A percentile compares a stretch with the other conserved stretches of the same genome.
phyloP scores from a whole-genome alignment of 2,113 vertebrate genomes.

The Desmodus rotundus region DNA sequence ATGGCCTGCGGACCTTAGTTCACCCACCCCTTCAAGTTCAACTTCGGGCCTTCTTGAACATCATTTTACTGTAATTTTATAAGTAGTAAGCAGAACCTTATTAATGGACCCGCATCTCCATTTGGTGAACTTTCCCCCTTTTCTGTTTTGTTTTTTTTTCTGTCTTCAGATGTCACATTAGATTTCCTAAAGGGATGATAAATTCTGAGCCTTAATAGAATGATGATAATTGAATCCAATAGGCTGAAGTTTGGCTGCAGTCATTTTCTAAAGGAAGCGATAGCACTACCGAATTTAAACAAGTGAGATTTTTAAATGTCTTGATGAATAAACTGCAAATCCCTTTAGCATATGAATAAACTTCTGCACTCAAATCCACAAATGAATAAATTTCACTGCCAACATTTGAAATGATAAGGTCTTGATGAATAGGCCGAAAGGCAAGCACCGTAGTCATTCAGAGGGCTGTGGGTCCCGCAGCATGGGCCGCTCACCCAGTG shows the following conservation, averaged over 20 bases:
- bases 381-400: constrained; percentile 40
- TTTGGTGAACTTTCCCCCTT: background rate
- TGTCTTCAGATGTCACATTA: background rate
- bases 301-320: constrained; percentile 57
- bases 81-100: constrained; percentile 56
- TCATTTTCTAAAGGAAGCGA: constrained; percentile 63
- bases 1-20: background rate
- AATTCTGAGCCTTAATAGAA: constrained; percentile 47
- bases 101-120: background rate
- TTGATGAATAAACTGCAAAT: constrained; percentile 58
- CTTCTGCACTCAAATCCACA: constrained; percentile 25
- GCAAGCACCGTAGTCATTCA: background rate
- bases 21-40: constrained; percentile 6
- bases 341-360: constrained; percentile 47
- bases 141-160: background rate
- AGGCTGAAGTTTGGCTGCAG: constrained; percentile 70
- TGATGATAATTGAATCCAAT: constrained; percentile 62
- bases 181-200: constrained; percentile 58
- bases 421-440: constrained; percentile 39
- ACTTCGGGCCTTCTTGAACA: constrained; percentile 40
- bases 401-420: constrained; percentile 3
- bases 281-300: constrained; percentile 42
- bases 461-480: background rate
- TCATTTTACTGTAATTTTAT: constrained; percentile 20
- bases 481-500: rapidly evolving